Percentiles rank a stretch among this genome's conserved stretches.
phyloP scores from a whole-genome alignment of 2,113 vertebrate genomes.

The Dunckerocampus dactyliophorus region DNA sequence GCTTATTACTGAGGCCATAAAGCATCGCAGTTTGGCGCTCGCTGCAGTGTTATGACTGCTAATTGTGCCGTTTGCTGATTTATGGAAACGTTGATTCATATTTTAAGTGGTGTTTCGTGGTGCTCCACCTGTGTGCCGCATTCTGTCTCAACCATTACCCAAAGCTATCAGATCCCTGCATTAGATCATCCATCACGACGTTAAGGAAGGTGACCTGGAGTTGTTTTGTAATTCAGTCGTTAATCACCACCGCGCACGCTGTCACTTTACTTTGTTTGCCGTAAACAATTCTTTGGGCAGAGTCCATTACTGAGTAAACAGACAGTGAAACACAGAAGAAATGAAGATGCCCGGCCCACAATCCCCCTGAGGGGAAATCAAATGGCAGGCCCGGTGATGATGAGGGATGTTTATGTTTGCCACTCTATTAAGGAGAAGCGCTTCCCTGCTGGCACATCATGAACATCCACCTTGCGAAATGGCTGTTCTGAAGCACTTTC shows the following conservation, averaged over 20 bases:
- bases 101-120: background rate
- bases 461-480: constrained; percentile 64
- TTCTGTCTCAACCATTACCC: constrained; percentile 20
- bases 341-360: constrained; percentile 53
- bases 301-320: constrained; percentile 70
- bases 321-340: constrained; percentile 49
- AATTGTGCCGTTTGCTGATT: constrained; percentile 30
- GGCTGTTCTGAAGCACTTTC: constrained; percentile 43
- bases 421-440: constrained; percentile 64
- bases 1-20: background rate
- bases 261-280: constrained; percentile 49
- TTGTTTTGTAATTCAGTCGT: constrained; percentile 64
- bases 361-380: constrained; percentile 67
- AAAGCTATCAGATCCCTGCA: constrained; percentile 32
- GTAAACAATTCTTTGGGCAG: constrained; percentile 62
- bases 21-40: constrained; percentile 6
- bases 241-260: constrained; percentile 59
- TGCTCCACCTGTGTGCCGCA: constrained; percentile 20
- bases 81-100: constrained; percentile 3
- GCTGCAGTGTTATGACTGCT: constrained; percentile 16
- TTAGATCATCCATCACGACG: constrained; percentile 53
- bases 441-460: constrained; percentile 67
- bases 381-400: constrained; percentile 61
- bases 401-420: constrained; percentile 67
- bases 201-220: constrained; percentile 67